Percentiles rank a stretch among this genome's conserved stretches.
These are phyloP conservation scores for Panurus biarmicus DNA, from an alignment of 2,113 vertebrate genomes.

Conservation along the genomic window DNA sequence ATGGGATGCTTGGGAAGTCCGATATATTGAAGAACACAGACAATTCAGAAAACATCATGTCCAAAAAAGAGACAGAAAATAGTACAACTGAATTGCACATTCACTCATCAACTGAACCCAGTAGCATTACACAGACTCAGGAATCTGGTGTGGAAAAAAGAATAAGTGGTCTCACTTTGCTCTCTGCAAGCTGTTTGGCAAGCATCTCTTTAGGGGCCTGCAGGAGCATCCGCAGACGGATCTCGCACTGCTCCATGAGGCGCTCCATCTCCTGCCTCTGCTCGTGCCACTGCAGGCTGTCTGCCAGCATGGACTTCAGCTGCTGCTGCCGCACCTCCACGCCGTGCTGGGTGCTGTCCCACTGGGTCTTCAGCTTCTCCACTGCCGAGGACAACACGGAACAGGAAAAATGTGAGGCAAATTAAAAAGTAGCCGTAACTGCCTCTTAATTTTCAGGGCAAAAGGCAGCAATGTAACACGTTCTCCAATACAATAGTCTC, in stretches of 20 bases:
- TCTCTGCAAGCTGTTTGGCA: conserved; percentile 82
- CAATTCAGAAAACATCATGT: not conserved
- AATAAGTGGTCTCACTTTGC: conserved; percentile 72
- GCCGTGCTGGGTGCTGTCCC: conserved; percentile 88
- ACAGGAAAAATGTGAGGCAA: not conserved
- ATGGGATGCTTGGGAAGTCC: not conserved
- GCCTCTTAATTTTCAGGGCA: not conserved
- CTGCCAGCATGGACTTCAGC: conserved; percentile 84
- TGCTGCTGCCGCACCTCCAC: conserved; percentile 85
- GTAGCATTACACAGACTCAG: not conserved
- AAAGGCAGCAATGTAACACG: not conserved
- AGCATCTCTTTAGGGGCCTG: conserved; percentile 79
- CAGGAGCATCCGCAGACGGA: conserved; percentile 74
- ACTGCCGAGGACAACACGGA: conserved; percentile 61
- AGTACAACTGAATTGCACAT: not conserved
- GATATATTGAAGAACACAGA: not conserved
- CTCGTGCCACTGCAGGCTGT: conserved; percentile 89
- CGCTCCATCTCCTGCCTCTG: conserved; percentile 80
- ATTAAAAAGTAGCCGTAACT: not conserved
- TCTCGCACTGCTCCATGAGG: conserved; percentile 82
- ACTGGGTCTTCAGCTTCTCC: conserved; percentile 88
- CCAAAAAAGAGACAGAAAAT: not conserved
- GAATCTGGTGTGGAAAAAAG: too few species aligned
- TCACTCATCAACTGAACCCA: not conserved
- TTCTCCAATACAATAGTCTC: not conserved